A percentile compares a stretch with the other conserved stretches of the same genome.
Evolutionary conservation across 1,140 invertebrate genomes (phyloP).

Genomic region (Drosophila auraria): DNA sequence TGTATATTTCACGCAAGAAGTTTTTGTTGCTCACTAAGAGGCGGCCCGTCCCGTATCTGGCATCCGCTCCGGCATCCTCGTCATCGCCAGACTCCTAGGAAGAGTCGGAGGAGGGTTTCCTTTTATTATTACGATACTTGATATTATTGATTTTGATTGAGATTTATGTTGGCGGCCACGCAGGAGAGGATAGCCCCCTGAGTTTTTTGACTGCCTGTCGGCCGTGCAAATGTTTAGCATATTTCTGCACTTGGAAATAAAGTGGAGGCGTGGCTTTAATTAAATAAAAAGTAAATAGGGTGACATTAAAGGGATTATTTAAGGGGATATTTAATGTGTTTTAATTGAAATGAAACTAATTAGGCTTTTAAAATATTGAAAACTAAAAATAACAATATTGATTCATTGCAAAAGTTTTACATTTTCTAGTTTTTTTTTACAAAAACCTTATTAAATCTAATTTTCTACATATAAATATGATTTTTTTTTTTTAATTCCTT

Average conservation of each 20-base stretch:
- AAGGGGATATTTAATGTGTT: too few species aligned
- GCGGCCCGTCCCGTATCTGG: conserved; percentile 10
- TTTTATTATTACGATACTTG: conserved; percentile 81
- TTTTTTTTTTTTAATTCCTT: background rate
- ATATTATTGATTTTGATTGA: conserved; percentile 84
- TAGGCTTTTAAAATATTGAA: background rate
- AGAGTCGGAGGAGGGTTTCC: conserved; percentile 31
- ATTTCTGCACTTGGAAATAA: conserved; percentile 41
- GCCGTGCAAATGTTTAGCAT: conserved; percentile 67
- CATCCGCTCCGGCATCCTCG: conserved; percentile 26
- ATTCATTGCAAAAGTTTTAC: too few species aligned
- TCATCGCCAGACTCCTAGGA: conserved; percentile 11
- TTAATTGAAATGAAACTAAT: too few species aligned
- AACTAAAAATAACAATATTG: background rate
- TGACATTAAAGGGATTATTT: background rate
- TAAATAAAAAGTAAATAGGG: background rate
- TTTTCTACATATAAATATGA: too few species aligned
- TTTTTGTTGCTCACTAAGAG: conserved; percentile 50
- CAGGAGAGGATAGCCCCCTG: background rate
- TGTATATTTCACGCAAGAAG: conserved; percentile 81
- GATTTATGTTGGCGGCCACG: conserved; percentile 63
- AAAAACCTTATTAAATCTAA: too few species aligned
- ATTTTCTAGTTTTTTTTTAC: too few species aligned
- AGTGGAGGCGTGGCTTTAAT: background rate
- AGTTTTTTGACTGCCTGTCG: conserved; percentile 7